These are phyloP conservation scores for Semotilus atromaculatus DNA, from an alignment of 2,797 vertebrate genomes.

Conservation along the genomic window DNA sequence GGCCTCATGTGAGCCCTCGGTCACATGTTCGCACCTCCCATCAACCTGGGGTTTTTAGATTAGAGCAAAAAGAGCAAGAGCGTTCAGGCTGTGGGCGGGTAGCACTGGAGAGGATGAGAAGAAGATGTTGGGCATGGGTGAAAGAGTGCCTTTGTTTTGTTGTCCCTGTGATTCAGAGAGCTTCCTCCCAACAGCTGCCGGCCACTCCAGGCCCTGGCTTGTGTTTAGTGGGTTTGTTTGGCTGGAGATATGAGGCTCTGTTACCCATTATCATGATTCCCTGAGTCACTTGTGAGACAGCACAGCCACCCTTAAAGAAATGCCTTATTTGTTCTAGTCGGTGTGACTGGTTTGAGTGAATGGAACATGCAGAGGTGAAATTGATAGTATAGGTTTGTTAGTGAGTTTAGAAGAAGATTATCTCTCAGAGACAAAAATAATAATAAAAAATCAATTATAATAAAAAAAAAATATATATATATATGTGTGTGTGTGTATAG, in stretches of 20 bases:
- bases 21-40: slow-evolving; percentile 21
- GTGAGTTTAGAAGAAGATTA: not conserved
- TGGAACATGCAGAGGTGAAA: not conserved
- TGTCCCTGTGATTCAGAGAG: slow-evolving; percentile 25
- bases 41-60: slow-evolving; percentile 16
- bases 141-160: not conserved
- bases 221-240: slow-evolving; percentile 26
- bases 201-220: not conserved
- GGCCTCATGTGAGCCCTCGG: slow-evolving; percentile 20
- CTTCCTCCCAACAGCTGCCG: slow-evolving; percentile 23
- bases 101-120: slow-evolving; percentile 10
- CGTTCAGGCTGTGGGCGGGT: slow-evolving; percentile 1
- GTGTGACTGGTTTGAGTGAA: not conserved
- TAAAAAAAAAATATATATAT: too few species aligned
- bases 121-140: slow-evolving; percentile 1
- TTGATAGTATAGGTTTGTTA: not conserved
- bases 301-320: slow-evolving; percentile 7
- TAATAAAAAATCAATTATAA: rapidly evolving
- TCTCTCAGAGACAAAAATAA: too few species aligned
- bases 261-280: slow-evolving; percentile 10
- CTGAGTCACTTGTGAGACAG: slow-evolving; percentile 27
- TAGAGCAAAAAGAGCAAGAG: not conserved
- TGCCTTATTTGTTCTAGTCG: slow-evolving; percentile 18
- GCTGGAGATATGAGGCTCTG: slow-evolving; percentile 25
- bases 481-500: too few species aligned